Conservation (phyloP, 1,140 invertebrate genomes). For the Drosophila saltans region DNA sequence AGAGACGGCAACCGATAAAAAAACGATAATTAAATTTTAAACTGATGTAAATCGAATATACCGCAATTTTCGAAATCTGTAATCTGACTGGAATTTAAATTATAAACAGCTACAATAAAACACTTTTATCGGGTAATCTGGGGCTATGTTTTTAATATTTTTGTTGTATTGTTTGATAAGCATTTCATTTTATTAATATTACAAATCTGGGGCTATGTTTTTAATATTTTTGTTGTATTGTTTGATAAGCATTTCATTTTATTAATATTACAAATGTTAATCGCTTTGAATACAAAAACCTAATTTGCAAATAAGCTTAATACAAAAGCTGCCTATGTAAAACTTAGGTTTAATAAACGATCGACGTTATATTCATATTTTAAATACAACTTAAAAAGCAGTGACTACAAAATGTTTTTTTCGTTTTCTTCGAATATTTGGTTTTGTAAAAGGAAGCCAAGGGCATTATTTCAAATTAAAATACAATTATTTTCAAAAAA, state of each 20-base stretch:
- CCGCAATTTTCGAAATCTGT: background rate
- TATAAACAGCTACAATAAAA: background rate
- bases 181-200: conserved; percentile 56
- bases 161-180: conserved; percentile 40
- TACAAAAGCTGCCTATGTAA: conserved; percentile 41
- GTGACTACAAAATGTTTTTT: conserved; percentile 66
- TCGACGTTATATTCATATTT: conserved; percentile 25
- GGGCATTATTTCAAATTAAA: conserved; percentile 84
- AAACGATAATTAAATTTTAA: background rate
- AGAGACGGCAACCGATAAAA: background rate
- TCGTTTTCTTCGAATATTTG: conserved; percentile 62
- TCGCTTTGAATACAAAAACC: conserved; percentile 54
- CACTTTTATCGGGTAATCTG: background rate
- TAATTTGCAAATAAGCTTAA: conserved; percentile 40
- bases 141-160: background rate
- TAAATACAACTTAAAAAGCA: conserved; percentile 70
- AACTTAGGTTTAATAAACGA: conserved; percentile 38
- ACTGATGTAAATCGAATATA: background rate
- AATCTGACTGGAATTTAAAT: background rate
- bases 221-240: conserved; percentile 19
- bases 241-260: conserved; percentile 51
- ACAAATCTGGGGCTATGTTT: conserved; percentile 17
- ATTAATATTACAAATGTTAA: conserved; percentile 62
- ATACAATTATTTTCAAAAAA: conserved; percentile 83
- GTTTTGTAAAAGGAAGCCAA: conserved; percentile 69